A percentile compares a stretch with the other conserved stretches of the same genome.
phyloP scores from a whole-genome alignment of 2,113 vertebrate genomes.

The Prochilodus magdalenae region DNA sequence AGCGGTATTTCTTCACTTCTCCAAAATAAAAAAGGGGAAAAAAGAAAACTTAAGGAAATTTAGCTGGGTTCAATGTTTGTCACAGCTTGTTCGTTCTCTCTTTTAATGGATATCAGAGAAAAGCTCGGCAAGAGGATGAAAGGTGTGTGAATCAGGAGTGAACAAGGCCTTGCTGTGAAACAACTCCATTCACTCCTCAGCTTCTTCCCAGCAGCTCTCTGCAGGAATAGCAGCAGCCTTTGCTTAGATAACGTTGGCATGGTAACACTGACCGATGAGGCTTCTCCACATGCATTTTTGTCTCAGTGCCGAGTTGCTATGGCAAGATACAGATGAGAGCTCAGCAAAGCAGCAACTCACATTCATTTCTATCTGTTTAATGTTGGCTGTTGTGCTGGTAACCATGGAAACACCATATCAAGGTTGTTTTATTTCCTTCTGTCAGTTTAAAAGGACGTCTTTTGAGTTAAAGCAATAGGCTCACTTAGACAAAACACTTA shows the following conservation, averaged over 20 bases:
- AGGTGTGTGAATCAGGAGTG: constrained; percentile 27
- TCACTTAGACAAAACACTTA: not conserved
- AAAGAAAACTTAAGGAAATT: not conserved
- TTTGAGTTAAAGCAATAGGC: constrained; percentile 6
- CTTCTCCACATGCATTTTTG: constrained; percentile 37
- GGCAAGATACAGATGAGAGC: constrained; percentile 41
- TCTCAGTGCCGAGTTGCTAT: constrained; percentile 48
- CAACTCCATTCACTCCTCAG: constrained; percentile 2
- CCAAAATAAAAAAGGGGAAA: not conserved
- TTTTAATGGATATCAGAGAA: constrained; percentile 62
- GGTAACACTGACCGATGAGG: constrained; percentile 41
- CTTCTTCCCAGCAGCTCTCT: constrained; percentile 32
- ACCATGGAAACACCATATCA: constrained; percentile 46
- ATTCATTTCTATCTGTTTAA: constrained; percentile 19
- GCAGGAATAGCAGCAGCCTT: constrained; percentile 35
- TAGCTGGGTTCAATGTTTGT: constrained; percentile 52
- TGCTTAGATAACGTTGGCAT: constrained; percentile 41
- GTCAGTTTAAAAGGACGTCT: constrained; percentile 9
- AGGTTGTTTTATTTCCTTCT: constrained; percentile 25
- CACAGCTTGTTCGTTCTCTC: constrained; percentile 34
- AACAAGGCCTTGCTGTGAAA: constrained; percentile 39
- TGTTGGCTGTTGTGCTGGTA: constrained; percentile 42
- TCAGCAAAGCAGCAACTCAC: constrained; percentile 39
- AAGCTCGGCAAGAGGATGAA: constrained; percentile 33
- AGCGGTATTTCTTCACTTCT: constrained; percentile 32